Evolutionary conservation across 2,888 invertebrate genomes (phyloP), one percentile per base, ranked within the genome.

Genomic region (Eudemis profundana): DNA sequence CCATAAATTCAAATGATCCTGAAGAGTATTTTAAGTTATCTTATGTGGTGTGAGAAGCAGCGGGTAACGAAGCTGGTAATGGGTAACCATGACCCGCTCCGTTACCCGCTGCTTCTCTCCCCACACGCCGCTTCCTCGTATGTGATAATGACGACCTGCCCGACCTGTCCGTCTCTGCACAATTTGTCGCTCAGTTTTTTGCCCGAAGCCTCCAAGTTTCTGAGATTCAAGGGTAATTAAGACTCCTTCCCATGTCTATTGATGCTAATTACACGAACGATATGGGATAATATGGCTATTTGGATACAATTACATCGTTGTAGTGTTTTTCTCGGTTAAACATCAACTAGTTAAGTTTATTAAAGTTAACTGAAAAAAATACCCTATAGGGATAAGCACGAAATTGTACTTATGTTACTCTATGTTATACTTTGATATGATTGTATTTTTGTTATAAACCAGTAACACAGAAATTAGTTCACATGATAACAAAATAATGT

Each of bases 151-250:
- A 78, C 74, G 72, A 74, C 73, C 71, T 71, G 67, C 65, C 62
- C 67, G 66, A 66, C 72, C 51, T 46, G 70, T 70, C 69, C 69
- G 74, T 68, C 77, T 73, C 23, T 27, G 40, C 57, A 81, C 83
- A 85, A 86, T 87, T 88, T 86, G 84, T 85, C 82, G 82, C 79
- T 72, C 69, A 67, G 73, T 68, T 86, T 89, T 87, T 88, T 87
- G 76, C 79, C 70, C 69, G 72, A 71, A 70, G 64, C 72, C 69
- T 64, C 69, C 61, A 68, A 73, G 77, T 77, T 73, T 79, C 78
- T 74, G 76, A 75, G 74, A 79, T 80, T 82, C 79, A 76, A 73
- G 71, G 69, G 76, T 76, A 83, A 86, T 86, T 85, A 84, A 78
- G 73, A 69, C 74, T 69, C 71, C 79, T 83, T 82, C 80, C 82